Conservation (phyloP, 64 coral and sea anemone genomes). For the Pocillopora damicornis region DNA sequence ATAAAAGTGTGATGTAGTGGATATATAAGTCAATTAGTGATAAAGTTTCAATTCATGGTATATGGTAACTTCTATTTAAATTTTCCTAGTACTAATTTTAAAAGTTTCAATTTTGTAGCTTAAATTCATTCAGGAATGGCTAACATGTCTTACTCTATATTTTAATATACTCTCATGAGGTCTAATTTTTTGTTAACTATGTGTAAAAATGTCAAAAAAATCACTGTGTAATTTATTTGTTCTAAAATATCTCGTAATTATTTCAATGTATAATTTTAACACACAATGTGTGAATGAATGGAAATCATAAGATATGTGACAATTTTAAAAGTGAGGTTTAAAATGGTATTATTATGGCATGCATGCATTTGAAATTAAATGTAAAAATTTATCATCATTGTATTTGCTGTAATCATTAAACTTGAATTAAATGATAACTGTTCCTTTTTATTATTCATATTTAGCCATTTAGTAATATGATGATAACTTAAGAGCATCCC, state of each 20-base stretch:
- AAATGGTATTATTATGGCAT: background rate
- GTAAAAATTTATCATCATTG: background rate
- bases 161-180: too few species aligned
- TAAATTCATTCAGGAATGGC: too few species aligned
- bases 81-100: too few species aligned
- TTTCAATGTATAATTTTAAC: background rate
- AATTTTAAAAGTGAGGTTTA: background rate
- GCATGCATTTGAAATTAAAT: background rate
- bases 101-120: too few species aligned
- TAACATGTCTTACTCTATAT: too few species aligned
- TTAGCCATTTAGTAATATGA: background rate
- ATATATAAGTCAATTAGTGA: too few species aligned
- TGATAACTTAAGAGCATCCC: too few species aligned
- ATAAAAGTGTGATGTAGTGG: too few species aligned
- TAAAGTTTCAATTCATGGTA: too few species aligned
- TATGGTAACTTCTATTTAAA: too few species aligned
- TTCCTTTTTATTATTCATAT: background rate
- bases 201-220: background rate
- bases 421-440: constrained; percentile 7
- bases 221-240: background rate
- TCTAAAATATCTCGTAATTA: background rate
- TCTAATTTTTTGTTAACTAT: background rate
- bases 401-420: background rate
- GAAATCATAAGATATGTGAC: background rate
- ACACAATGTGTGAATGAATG: background rate